Evolutionary conservation across 2,797 vertebrate genomes (phyloP), one percentile per base, ranked within the genome.

Genomic region (Sarcoramphus papa): DNA sequence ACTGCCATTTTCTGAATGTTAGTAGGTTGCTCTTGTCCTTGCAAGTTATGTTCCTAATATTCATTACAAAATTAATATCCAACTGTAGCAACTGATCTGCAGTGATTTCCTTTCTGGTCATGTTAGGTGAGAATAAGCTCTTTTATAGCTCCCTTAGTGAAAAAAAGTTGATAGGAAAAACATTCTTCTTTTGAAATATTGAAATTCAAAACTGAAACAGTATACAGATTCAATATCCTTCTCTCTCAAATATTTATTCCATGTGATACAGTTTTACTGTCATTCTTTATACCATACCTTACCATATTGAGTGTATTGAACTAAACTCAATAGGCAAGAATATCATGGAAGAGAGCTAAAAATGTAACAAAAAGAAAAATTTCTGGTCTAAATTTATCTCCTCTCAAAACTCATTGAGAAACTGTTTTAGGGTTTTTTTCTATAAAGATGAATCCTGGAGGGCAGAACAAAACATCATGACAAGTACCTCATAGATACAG

Each of bases 51-150:
- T 50, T 95, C 37, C 63, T 83, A 88, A 74, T 77, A 89, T 19
- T 86, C 41, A 59, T 92, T 90, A 67, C 20, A 83, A 81, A 97
- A 63, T 37, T 0, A 50, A 45, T 25, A 75, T 79, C 35, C 51
- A 53, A 18, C 14, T 30, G 19, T 27, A 88, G 20, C 23, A 91
- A 74, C 74, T 88, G 54, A 94, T 95, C 88, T 94, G 57, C 54
- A 63, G 67, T 88, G 18, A 68, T 89, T 87, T 94, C n/a, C 28
- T 95, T 96, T 94, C 45, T 93, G 50, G 30, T 70, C 30, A 43
- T 30, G 20, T 90, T 43, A 94, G 21, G 65, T 37, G 37, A 91
- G 59, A 82, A 89, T 45, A 86, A 40, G 7, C 8, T 91, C 63
- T 80, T 57, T 84, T 65, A 60, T 85, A 86, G 23, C 17, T 77